Percentiles rank a stretch among this genome's conserved stretches.
Conservation (phyloP, 2,113 vertebrate genomes). For the Glareola pratincola region DNA sequence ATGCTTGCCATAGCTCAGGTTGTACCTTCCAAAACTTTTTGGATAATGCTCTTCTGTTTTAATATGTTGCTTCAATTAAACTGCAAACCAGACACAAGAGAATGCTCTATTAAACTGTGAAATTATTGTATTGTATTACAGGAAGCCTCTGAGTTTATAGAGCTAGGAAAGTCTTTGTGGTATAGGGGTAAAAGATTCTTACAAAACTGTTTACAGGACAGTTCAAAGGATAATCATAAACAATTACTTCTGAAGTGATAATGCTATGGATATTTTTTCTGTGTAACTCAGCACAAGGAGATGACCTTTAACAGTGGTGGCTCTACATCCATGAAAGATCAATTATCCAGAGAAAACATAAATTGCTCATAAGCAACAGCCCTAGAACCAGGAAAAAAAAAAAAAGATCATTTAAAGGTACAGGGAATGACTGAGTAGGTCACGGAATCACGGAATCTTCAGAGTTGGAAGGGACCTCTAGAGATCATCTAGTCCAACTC, state of each 20-base stretch:
- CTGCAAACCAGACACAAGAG: neutral
- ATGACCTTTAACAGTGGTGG: neutral
- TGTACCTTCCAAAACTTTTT: neutral
- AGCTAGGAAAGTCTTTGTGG: neutral
- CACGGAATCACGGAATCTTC: too few species aligned
- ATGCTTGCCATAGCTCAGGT: neutral
- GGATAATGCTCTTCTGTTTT: neutral
- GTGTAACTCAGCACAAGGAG: neutral
- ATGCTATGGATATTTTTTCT: neutral
- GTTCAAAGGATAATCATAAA: neutral
- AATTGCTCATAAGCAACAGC: neutral
- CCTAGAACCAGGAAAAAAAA: too few species aligned
- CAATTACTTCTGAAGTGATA: neutral
- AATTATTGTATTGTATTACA: slow-evolving; percentile 20
- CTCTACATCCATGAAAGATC: neutral
- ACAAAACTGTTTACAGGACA: neutral
- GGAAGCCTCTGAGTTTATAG: neutral
- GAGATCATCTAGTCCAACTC: too few species aligned
- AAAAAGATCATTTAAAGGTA: neutral
- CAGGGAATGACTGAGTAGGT: neutral
- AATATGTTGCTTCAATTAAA: neutral
- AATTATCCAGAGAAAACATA: neutral
- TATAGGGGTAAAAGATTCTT: neutral
- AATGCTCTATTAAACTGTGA: neutral
- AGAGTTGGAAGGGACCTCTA: too few species aligned